Percentiles rank a stretch among this genome's conserved stretches.
These are phyloP conservation scores for Drosophila kambysellisi DNA, from an alignment of 2,888 invertebrate genomes.

Conservation along the genomic window DNA sequence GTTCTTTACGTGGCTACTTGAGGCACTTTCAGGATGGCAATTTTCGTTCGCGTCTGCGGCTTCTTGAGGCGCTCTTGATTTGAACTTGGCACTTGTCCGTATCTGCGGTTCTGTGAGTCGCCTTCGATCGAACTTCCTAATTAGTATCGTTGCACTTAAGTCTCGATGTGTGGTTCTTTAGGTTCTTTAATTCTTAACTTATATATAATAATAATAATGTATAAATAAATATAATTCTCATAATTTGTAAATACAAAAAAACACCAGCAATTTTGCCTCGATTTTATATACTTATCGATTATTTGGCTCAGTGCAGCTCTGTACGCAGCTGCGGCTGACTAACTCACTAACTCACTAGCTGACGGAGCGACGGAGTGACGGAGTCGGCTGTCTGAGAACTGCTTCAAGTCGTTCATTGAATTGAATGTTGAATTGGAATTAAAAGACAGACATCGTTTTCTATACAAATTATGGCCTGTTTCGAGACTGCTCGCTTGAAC, in stretches of 20 bases:
- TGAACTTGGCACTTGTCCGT: too few species aligned
- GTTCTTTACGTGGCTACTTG: too few species aligned
- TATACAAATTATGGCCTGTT: slow-evolving; percentile 56
- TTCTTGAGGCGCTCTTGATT: too few species aligned
- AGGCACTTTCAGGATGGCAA: too few species aligned
- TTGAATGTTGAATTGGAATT: slow-evolving; percentile 68
- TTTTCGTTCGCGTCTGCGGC: too few species aligned
- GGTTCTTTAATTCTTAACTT: too few species aligned
- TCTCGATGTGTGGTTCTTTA: too few species aligned
- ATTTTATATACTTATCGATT: not conserved
- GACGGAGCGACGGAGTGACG: not conserved
- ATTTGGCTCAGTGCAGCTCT: slow-evolving; percentile 41
- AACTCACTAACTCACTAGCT: not conserved
- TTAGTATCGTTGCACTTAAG: too few species aligned
- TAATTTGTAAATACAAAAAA: not conserved
- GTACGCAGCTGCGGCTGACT: slow-evolving; percentile 59
- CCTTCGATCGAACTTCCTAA: too few species aligned
- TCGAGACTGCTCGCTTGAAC: slow-evolving; percentile 34
- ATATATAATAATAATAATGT: too few species aligned
- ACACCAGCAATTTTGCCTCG: not conserved
- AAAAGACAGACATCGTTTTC: slow-evolving; percentile 57
- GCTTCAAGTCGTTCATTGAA: slow-evolving; percentile 68
- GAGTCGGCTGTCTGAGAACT: slow-evolving; percentile 35
- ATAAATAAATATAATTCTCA: not conserved
- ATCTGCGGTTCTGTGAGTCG: too few species aligned